Evolutionary conservation across 2,113 vertebrate species (phyloP).

Genomic region (Trogon surrucura): DNA sequence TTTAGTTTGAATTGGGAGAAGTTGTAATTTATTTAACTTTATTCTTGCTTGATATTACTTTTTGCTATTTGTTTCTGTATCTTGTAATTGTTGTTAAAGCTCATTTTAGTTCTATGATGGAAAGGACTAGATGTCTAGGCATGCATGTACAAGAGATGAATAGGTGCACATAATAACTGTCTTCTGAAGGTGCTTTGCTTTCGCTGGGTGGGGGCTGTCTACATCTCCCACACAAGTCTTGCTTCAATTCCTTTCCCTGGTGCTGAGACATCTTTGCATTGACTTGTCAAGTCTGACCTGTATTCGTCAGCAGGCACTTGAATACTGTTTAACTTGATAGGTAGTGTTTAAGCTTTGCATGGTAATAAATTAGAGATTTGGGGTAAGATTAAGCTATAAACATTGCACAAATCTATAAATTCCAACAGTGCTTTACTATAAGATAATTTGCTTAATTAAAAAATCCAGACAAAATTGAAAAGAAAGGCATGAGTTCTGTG

Average conservation of each 20-base stretch:
- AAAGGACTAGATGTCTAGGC: background rate
- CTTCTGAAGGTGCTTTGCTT: background rate
- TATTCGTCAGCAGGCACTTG: background rate
- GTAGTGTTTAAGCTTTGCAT: background rate
- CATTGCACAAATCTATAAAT: background rate
- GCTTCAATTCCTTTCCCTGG: background rate
- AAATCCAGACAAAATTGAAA: background rate
- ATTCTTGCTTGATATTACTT: background rate
- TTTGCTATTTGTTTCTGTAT: background rate
- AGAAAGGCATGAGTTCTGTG: background rate
- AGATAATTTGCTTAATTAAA: background rate
- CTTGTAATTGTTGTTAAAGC: background rate
- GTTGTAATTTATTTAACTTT: background rate
- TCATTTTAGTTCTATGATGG: background rate
- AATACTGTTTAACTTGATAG: background rate
- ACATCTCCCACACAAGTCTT: background rate
- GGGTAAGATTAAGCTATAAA: background rate
- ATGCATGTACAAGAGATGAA: background rate
- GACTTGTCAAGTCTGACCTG: background rate
- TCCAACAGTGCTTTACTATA: background rate
- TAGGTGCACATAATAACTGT: background rate
- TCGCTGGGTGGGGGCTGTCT: background rate
- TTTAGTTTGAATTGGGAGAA: background rate
- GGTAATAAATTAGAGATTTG: background rate
- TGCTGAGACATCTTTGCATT: background rate